Base-by-base conservation (phyloP, 2,888 invertebrate species). In the Drosophila rellima region DNA sequence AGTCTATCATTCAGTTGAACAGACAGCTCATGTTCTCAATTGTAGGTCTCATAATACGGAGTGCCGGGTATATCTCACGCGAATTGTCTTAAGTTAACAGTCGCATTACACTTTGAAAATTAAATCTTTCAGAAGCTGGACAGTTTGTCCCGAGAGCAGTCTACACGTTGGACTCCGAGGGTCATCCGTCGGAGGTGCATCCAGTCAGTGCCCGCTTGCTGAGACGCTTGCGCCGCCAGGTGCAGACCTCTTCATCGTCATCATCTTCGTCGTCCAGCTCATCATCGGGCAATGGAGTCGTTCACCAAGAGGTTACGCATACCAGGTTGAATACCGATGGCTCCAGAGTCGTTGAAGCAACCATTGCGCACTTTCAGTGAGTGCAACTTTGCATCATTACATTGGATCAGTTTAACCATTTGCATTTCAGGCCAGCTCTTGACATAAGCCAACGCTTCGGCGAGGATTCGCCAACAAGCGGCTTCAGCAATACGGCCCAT, bases 141-240 rank as follows among this genome's bases (percentile, higher is more conserved):
- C 88, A 88, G 33, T 91, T 91, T 23, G 75, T 92, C 48, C 91
- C 91, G 1, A 83, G 87, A 33, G 87, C 91, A 11, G 88, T 91
- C 74, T 92, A 87, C 57, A 92, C 83, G 3, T 48, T 92, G 61
- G 92, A 92, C 59, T 57, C 90, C 3, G 75, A 91, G 64, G 91
- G 91, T 4, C 92, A 87, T 54, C 90, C 83, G 44, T 92, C 91
- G 13, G 67, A 82, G 67, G 70, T 91, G 11, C 87, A 88, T 62
- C 78, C 88, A 10, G 88, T 92, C 10, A 91, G 81, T 64, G 84
- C 74, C 17, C 88, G 87, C 57, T 78, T 92, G 69, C 71, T 91
- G 70, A 88, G 82, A 45, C 91, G 91, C 62, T 54, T 91, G 68
- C 91, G 91, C 48, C 89, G 91, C 37, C 80, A 91, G 66, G 56